Evolutionary conservation across 2,797 vertebrate species (phyloP).

Genomic region (Clarias fuscus): DNA sequence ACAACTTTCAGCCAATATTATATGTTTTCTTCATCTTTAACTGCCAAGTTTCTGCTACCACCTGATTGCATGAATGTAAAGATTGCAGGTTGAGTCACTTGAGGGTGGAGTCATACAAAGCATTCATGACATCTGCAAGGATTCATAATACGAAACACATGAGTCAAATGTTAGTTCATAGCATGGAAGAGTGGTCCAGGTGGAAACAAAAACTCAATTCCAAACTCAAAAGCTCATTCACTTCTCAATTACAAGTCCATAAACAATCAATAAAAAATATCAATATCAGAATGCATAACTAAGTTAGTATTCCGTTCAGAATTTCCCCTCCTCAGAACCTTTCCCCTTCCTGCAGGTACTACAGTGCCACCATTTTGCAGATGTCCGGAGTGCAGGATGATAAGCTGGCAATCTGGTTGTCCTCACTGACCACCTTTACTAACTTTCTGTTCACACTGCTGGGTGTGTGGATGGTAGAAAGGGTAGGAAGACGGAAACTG

Average conservation of each 20-base stretch:
- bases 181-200: background rate
- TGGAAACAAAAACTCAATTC: background rate
- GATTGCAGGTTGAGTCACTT: background rate
- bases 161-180: background rate
- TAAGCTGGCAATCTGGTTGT: conserved; percentile 92
- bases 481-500: conserved; percentile 91
- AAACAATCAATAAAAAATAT: background rate
- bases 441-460: conserved; percentile 95
- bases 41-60: background rate
- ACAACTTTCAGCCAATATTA: background rate
- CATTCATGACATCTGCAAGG: background rate
- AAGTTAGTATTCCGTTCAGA: background rate
- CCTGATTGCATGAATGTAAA: background rate
- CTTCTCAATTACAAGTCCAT: background rate
- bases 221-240: background rate
- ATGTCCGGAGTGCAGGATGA: conserved; percentile 96
- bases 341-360: conserved; percentile 81
- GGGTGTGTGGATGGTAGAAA: conserved; percentile 97
- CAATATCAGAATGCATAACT: background rate
- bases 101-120: background rate
- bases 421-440: conserved; percentile 89
- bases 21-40: background rate
- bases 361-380: conserved; percentile 98
- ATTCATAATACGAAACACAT: background rate
- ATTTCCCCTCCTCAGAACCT: background rate